Evolutionary conservation across 2,888 invertebrate genomes (phyloP), one percentile per base, ranked within the genome.

Genomic region (Phyto melanocephala): DNA sequence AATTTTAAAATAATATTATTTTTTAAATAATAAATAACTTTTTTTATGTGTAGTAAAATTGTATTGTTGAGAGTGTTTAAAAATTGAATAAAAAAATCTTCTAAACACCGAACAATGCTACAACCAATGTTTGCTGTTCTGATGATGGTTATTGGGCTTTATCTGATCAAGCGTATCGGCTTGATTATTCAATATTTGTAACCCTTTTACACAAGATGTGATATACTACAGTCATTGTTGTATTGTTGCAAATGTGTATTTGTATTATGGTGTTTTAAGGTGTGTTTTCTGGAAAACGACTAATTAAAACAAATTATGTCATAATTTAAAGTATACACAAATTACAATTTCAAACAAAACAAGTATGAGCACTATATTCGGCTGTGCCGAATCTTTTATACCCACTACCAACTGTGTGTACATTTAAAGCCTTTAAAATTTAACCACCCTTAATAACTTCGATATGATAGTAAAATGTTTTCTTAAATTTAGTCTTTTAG

Each of bases 161-260:
- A 17, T 10, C 24, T 37, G 52, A 40, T 52, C 52, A 54, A 54
- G 8, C 42, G 13, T 42, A 54, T 54, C 54, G 15, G 22, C 17
- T 54, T 68, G 40, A 24, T 54, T 50, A 52, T 33, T 37, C 40
- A 52, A 52, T 50, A 67, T 67, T 67, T 45, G n/a, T n/a, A n/a
- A 15, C 62, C 6, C 15, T 62, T 62, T 42, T 15, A 10, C 2
- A 54, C n/a, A 24, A 28, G 54, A 15, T 28, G 50, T 13, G 3
- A 47, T 3, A 47, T 13, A 50, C 22, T 50, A 2, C 13, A 4
- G 22, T 5, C 13, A 50, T 50, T 50, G 13, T 22, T 40, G n/a
- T 40, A 7, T 33, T 45, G 1, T 50, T 22, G 50, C 22, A 22
- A 50, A 22, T 22, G 42, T 42, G 42, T 15, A 15, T 42, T 15